A percentile compares a stretch with the other conserved stretches of the same genome.
phyloP scores from a whole-genome alignment of 35 echinoderm and acorn worm species.

The Eucidaris tribuloides region DNA sequence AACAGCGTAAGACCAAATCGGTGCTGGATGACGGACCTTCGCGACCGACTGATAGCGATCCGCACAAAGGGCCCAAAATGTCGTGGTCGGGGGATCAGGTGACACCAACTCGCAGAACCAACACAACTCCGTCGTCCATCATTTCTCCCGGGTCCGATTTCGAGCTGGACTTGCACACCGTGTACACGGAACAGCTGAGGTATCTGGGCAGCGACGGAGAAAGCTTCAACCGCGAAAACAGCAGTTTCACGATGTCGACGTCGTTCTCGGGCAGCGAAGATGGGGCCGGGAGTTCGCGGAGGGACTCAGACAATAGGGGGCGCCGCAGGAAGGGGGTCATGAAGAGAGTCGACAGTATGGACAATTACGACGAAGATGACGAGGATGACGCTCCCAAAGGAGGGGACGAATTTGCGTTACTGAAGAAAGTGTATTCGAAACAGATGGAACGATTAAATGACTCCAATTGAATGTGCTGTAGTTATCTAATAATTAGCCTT shows the following conservation, averaged over 20 bases:
- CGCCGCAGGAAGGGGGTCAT: neutral
- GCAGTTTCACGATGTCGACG: constrained; percentile 18
- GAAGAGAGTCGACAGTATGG: constrained; percentile 9
- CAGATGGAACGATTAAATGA: constrained; percentile 3
- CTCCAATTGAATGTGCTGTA: too few relatives aligned
- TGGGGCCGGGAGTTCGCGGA: neutral
- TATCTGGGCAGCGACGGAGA: constrained; percentile 8
- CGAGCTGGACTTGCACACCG: neutral
- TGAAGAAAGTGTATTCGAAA: constrained; percentile 19
- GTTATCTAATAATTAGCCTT: too few relatives aligned
- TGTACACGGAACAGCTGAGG: constrained; percentile 19
- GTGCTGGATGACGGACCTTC: too few relatives aligned
- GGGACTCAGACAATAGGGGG: neutral
- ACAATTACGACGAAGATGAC: neutral
- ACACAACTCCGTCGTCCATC: neutral
- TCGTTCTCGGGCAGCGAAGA: constrained; percentile 27
- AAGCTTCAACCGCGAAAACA: constrained; percentile 27
- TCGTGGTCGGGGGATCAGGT: too few relatives aligned
- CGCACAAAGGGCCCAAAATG: too few relatives aligned
- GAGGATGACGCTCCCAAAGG: neutral
- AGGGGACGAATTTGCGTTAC: too few relatives aligned
- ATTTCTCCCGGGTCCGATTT: neutral
- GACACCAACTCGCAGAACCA: too few relatives aligned
- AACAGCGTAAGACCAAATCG: too few relatives aligned
- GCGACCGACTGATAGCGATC: too few relatives aligned